These are phyloP conservation scores for Aldabrachelys gigantea DNA, from an alignment of 2,113 vertebrate species.

Conservation along the genomic window DNA sequence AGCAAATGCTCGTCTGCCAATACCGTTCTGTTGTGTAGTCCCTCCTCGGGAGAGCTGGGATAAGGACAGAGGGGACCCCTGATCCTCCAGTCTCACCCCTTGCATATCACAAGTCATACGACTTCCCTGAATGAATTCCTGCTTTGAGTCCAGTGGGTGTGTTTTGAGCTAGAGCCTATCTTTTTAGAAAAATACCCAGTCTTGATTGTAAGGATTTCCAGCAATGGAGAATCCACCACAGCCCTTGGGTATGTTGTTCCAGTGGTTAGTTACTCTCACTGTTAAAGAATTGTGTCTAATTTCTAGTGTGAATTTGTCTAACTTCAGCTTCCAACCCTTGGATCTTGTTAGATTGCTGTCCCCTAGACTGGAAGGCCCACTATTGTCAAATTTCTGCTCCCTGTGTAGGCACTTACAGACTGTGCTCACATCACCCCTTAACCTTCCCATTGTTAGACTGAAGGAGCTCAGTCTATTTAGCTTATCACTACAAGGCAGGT, in stretches of 20 bases:
- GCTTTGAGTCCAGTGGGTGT: neutral
- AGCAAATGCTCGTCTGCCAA: neutral
- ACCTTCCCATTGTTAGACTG: neutral
- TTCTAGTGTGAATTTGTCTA: neutral
- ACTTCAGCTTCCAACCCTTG: neutral
- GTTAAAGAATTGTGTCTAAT: neutral
- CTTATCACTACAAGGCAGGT: neutral
- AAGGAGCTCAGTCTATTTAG: neutral
- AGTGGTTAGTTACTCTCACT: neutral
- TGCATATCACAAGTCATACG: neutral
- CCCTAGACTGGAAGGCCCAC: too few relatives aligned
- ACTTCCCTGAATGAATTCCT: neutral
- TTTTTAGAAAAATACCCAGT: neutral
- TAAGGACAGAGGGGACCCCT: too few relatives aligned
- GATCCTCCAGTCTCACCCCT: neutral
- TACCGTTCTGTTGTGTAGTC: neutral
- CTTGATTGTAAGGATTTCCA: neutral
- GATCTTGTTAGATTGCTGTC: neutral
- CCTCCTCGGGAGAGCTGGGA: neutral
- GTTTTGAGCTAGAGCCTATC: neutral
- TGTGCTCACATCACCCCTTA: neutral
- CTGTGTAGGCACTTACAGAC: neutral
- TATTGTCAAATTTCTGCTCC: neutral
- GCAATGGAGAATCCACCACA: neutral
- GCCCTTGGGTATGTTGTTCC: neutral